These are phyloP conservation scores for Steatornis caripensis DNA, from an alignment of 2,113 vertebrate species.

Conservation along the genomic window DNA sequence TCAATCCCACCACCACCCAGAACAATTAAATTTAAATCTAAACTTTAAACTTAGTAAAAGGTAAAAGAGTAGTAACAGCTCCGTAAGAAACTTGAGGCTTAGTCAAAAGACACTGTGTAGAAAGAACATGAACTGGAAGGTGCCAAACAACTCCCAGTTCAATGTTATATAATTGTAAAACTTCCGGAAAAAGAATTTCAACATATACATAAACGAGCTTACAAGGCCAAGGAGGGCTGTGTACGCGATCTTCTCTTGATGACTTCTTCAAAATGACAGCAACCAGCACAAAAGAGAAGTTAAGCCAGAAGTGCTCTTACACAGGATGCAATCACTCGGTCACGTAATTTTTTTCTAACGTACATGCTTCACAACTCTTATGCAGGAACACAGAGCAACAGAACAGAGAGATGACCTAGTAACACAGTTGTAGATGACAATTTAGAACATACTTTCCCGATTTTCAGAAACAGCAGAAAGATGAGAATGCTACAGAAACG, in stretches of 20 bases:
- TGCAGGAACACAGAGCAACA: not conserved
- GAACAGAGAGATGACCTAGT: not conserved
- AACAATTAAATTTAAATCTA: not conserved
- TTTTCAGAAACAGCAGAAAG: not conserved
- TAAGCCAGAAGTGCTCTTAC: not conserved
- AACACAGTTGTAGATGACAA: not conserved
- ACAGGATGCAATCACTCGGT: fast-evolving
- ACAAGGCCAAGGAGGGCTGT: not conserved
- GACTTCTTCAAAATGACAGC: not conserved
- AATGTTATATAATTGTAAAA: not conserved
- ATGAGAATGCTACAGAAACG: not conserved
- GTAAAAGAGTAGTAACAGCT: not conserved
- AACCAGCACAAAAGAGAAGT: not conserved
- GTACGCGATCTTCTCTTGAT: not conserved
- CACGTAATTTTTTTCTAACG: not conserved
- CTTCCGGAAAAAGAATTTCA: not conserved
- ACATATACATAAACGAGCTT: fast-evolving
- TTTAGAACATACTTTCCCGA: not conserved
- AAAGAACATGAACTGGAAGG: not conserved
- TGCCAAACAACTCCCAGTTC: not conserved
- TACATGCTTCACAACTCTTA: fast-evolving
- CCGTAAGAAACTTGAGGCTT: not conserved
- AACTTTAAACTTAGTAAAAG: not conserved
- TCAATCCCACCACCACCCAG: not conserved
- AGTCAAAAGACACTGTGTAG: not conserved